Base-by-base conservation (phyloP, 2,888 invertebrate species). In the Dexiosoma caninum region DNA sequence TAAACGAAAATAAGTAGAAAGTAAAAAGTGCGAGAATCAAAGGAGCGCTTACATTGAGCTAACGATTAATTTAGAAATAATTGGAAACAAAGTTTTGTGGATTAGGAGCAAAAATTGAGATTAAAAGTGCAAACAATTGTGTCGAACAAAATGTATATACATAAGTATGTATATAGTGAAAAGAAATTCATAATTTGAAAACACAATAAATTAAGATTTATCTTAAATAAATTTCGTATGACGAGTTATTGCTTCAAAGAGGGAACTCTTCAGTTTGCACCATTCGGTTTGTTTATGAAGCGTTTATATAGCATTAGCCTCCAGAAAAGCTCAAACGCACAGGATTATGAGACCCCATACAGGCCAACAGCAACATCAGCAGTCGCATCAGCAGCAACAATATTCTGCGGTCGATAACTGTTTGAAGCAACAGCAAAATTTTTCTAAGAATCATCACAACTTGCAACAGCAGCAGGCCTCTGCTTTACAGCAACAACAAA, bases 271-370 rank as follows among this genome's bases (percentile, higher is more conserved):
- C 57, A 35, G 66, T 35, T 72, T 40, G 60, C 8, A 37, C 53
- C 37, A 44, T 35, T 40, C 62, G 60, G 62, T 49, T 23, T 66
- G 69, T 14, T 51, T 32, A 37, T 60, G 19, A 49, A 51, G 69
- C 74, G 49, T 44, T 69, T 21, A 46, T 42, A 60, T 19, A 77
- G 32, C 14, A 69, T 16, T n/a, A 44, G n/a, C 23, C 35, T 27
- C 0, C 12, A 21, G 1, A 42, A 27, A 12, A 35, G 14, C 6
- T 6, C 35, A 21, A 51, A 60, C 46, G 49, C n/a, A 51, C 79
- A 85, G 83, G 85, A 87, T 86, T 86, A 88, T 88, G 88, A 88
- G 87, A 88, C 87, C 87, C 72, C 86, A 88, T 85, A 84, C 46
- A 71, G 71, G 62, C 53, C 71, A 60, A n/a, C 78, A 66, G 30